Percentiles rank a stretch among this genome's conserved stretches.
These are phyloP conservation scores for Cassiopea andromeda DNA, from an alignment of 30 jellyfish, hydroid and myxozoan species.

Conservation along the genomic window DNA sequence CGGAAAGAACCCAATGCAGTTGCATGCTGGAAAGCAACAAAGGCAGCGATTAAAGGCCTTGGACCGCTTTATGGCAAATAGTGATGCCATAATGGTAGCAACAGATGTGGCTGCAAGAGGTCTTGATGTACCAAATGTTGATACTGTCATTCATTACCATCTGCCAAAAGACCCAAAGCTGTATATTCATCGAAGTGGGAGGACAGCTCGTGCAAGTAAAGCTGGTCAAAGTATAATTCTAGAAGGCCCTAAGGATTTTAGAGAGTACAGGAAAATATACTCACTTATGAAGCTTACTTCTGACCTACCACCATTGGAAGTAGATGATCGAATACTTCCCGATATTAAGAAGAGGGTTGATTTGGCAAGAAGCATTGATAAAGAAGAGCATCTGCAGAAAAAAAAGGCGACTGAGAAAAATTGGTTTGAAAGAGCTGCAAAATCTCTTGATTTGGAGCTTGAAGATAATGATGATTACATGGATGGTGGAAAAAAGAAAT, in stretches of 20 bases:
- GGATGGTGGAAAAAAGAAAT: constrained; percentile 14
- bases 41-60: constrained; percentile 85
- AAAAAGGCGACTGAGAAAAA: constrained; percentile 53
- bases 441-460: constrained; percentile 77
- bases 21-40: constrained; percentile 95
- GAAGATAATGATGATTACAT: constrained; percentile 43
- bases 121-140: constrained; percentile 89
- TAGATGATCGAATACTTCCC: constrained; percentile 67
- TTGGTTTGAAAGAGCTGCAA: constrained; percentile 81
- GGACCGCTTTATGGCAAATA: constrained; percentile 62
- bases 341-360: constrained; percentile 75
- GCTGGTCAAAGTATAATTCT: constrained; percentile 80
- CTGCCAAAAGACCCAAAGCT: constrained; percentile 93
- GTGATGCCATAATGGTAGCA: constrained; percentile 79
- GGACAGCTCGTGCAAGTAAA: constrained; percentile 92
- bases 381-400: constrained; percentile 72
- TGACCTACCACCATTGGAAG: constrained; percentile 64
- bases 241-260: constrained; percentile 88
- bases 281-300: constrained; percentile 63
- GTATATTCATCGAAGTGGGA: constrained; percentile 93
- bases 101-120: constrained; percentile 99
- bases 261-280: constrained; percentile 73
- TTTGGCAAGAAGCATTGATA: constrained; percentile 82
- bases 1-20: constrained; percentile 77
- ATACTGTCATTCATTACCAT: constrained; percentile 85